These are phyloP conservation scores for Knipowitschia caucasica DNA, from an alignment of 2,797 vertebrate genomes.

Conservation along the genomic window DNA sequence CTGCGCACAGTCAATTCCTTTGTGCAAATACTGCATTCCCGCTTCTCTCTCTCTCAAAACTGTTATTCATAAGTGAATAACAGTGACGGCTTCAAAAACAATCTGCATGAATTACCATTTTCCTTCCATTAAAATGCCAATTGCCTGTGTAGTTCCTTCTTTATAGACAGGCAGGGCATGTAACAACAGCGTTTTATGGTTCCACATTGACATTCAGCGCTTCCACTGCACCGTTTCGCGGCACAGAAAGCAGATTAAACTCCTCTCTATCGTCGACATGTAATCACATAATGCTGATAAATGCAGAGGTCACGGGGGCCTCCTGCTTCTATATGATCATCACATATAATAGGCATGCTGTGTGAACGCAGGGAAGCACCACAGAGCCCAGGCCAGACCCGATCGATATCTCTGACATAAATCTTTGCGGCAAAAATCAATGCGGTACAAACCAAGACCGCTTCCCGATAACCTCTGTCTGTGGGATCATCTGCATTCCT, in stretches of 20 bases:
- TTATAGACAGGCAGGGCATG: neutral
- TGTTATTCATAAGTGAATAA: neutral
- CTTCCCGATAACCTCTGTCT: conserved; percentile 39
- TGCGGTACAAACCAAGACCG: conserved; percentile 35
- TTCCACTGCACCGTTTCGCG: conserved; percentile 4
- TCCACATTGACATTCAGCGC: conserved; percentile 19
- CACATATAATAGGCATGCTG: conserved; percentile 16
- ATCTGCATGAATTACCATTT: conserved; percentile 6
- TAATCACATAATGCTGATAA: conserved; percentile 29
- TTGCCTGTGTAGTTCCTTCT: neutral
- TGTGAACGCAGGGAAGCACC: neutral
- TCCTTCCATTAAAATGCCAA: conserved; percentile 2
- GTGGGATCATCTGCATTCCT: conserved; percentile 12
- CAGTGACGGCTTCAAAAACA: conserved; percentile 1
- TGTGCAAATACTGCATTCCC: neutral
- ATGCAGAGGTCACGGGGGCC: neutral
- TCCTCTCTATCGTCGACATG: conserved; percentile 13
- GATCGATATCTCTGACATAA: conserved; percentile 40
- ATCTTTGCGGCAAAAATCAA: conserved; percentile 55
- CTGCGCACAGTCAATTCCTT: too few relatives aligned
- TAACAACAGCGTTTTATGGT: neutral
- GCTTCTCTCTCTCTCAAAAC: neutral
- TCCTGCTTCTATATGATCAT: conserved; percentile 18
- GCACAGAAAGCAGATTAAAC: conserved; percentile 19
- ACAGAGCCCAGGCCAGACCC: conserved; percentile 21